Base-by-base conservation (phyloP, 2,797 vertebrate species). In the Muscicapa comitata region DNA sequence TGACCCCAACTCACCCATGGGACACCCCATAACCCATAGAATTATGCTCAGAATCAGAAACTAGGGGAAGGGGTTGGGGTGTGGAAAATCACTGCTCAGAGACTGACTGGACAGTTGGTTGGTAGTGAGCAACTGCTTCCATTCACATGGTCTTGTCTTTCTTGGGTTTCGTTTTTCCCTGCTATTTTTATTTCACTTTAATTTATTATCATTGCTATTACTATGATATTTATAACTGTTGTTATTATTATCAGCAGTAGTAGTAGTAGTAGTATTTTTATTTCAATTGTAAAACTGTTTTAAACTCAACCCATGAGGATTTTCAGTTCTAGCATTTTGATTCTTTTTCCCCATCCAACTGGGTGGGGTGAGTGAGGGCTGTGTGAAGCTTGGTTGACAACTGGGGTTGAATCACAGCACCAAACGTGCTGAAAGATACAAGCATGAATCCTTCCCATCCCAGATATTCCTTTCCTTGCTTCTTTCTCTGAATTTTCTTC, bases 321-420 rank as follows among this genome's bases (percentile, higher is more conserved):
- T 70, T 57, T 84, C 47, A 43, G 19, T 51, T 70, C 48, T 19
- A 53, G 4, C 0, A 0, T 47, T 76, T 31, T 17, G 1, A n/a
- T 79, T 65, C 13, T 48, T 47, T 70, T 43, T 40, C 17, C 10
- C 2, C 2, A 19, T n/a, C 13, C 37, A 5, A 0, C 5, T 0
- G 1, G 12, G 18, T 28, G 26, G 5, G 21, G 13, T 33, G 6
- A 48, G 17, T 40, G 37, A 55, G 8, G 29, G 23, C 12, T 71
- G 2, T 31, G 15, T 42, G 65, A 70, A 70, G 6, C 11, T 26
- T 35, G 12, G 12, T 17, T 73, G 19, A 20, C 4, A 9, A 7
- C 15, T 71, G 33, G 37, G 13, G 5, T 61, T 35, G 50, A 82
- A 50, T 29, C 45, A 54, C 2, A 8, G 14, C 26, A 51, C 10